phyloP scores from a whole-genome alignment of 2,113 vertebrate species.

The Poeciliopsis turrubarensis region DNA sequence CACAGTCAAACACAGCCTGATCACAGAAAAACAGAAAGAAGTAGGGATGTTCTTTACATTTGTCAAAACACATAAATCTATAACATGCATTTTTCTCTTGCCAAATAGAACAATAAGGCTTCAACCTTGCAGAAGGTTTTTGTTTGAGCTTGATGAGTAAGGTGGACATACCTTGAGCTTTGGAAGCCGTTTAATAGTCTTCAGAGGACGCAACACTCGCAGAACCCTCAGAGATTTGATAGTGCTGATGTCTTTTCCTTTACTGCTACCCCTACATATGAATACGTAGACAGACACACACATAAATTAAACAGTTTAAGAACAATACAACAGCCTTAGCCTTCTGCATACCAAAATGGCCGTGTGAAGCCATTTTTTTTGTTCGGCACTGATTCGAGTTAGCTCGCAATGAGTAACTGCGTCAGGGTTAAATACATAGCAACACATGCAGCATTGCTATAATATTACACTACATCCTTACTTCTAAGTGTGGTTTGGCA shows the following conservation, averaged over 20 bases:
- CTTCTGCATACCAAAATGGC: constrained; percentile 63
- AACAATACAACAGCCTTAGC: constrained; percentile 4
- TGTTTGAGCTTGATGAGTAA: not conserved
- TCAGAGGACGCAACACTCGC: constrained; percentile 91
- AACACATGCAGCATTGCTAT: constrained; percentile 76
- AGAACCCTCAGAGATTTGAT: constrained; percentile 97
- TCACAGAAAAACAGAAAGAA: not conserved
- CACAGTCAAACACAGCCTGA: constrained; percentile 95
- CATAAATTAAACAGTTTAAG: constrained; percentile 24
- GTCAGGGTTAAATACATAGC: constrained; percentile 66
- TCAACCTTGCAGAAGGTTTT: not conserved
- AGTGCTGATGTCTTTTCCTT: constrained; percentile 95
- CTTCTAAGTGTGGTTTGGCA: constrained; percentile 50
- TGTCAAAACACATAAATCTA: not conserved
- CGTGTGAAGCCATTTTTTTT: constrained; percentile 60
- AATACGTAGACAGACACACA: constrained; percentile 33
- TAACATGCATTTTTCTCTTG: not conserved
- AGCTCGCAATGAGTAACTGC: constrained; percentile 76
- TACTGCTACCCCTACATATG: constrained; percentile 86
- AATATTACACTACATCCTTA: constrained; percentile 35
- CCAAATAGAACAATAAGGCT: not conserved
- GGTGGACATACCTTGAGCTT: constrained; percentile 88
- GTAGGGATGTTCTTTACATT: not conserved
- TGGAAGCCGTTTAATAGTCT: constrained; percentile 96
- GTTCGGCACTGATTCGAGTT: constrained; percentile 66